A percentile compares a stretch with the other conserved stretches of the same genome.
Conservation (phyloP, 2,113 vertebrate genomes). For the Brachirus orientalis region DNA sequence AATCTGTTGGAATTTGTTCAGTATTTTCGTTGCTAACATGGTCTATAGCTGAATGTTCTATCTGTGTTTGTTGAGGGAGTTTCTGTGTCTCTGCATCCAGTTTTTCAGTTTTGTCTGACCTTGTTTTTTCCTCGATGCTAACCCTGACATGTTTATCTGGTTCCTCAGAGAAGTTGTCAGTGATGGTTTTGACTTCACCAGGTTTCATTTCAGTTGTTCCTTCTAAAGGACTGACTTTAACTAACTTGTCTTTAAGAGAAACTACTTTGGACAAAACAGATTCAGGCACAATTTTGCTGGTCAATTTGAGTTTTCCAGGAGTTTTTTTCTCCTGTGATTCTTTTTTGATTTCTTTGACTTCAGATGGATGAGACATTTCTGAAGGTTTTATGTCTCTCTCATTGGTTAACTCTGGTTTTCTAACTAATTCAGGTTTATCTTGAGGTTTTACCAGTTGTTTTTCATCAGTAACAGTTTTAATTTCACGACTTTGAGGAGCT, state of each 20-base stretch:
- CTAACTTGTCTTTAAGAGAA: conserved; percentile 13
- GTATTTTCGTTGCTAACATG: not conserved
- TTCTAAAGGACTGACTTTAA: conserved; percentile 10
- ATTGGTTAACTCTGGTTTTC: not conserved
- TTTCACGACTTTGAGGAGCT: not conserved
- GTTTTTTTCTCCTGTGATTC: not conserved
- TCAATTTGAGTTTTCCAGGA: too few species aligned
- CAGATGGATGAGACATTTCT: not conserved
- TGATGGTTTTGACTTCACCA: too few species aligned
- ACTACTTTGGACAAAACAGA: conserved; percentile 7
- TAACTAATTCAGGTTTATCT: not conserved
- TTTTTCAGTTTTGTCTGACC: too few species aligned
- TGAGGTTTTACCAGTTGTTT: not conserved
- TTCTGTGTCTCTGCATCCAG: too few species aligned
- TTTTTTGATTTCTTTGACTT: too few species aligned
- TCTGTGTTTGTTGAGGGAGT: not conserved
- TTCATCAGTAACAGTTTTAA: not conserved
- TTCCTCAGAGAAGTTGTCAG: not conserved
- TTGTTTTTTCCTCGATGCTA: too few species aligned
- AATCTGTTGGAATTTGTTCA: not conserved
- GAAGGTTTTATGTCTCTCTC: not conserved
- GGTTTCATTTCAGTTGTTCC: too few species aligned
- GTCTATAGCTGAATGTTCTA: not conserved
- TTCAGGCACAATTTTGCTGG: too few species aligned
- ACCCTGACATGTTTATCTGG: not conserved